Percentiles rank a stretch among this genome's conserved stretches.
phyloP scores from a whole-genome alignment of 1,140 invertebrate genomes.

The Macrobrachium rosenbergii region DNA sequence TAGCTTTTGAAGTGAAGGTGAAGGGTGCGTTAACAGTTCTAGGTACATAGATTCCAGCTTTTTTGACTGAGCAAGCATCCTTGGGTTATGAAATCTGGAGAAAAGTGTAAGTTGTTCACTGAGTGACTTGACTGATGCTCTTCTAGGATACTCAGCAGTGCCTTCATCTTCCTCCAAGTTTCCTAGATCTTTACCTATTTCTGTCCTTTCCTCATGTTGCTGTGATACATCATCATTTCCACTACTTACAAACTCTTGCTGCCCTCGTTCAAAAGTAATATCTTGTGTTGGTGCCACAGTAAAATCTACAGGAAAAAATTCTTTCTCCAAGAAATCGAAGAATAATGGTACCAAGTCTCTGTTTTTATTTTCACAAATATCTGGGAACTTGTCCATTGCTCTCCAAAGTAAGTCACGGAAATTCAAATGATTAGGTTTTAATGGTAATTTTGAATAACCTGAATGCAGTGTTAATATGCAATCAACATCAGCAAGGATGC shows the following conservation, averaged over 20 bases:
- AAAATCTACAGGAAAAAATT: conserved; percentile 65
- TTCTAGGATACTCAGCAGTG: neutral
- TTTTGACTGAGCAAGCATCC: conserved; percentile 81
- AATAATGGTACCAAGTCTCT: conserved; percentile 83
- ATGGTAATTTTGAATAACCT: conserved; percentile 39
- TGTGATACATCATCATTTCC: no score
- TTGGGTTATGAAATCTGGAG: conserved; percentile 84
- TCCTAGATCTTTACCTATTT: neutral
- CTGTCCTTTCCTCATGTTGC: neutral
- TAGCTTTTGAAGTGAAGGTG: conserved; percentile 83
- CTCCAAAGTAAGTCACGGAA: conserved; percentile 86
- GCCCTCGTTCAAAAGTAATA: conserved; percentile 48
- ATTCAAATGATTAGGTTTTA: conserved; percentile 77
- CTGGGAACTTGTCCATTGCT: conserved; percentile 80
- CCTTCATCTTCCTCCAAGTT: conserved; percentile 3
- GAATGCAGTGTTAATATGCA: conserved; percentile 73
- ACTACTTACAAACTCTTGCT: no score
- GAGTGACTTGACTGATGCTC: conserved; percentile 72
- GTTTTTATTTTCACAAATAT: conserved; percentile 83
- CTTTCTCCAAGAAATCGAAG: conserved; percentile 80
- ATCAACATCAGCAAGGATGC: conserved; percentile 2
- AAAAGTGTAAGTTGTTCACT: conserved; percentile 83
- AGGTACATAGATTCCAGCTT: conserved; percentile 82
- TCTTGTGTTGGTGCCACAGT: conserved; percentile 68
- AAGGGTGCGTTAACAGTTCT: conserved; percentile 84